Evolutionary conservation across 1,140 invertebrate genomes (phyloP).

Genomic region (Dufourea novaeangliae): DNA sequence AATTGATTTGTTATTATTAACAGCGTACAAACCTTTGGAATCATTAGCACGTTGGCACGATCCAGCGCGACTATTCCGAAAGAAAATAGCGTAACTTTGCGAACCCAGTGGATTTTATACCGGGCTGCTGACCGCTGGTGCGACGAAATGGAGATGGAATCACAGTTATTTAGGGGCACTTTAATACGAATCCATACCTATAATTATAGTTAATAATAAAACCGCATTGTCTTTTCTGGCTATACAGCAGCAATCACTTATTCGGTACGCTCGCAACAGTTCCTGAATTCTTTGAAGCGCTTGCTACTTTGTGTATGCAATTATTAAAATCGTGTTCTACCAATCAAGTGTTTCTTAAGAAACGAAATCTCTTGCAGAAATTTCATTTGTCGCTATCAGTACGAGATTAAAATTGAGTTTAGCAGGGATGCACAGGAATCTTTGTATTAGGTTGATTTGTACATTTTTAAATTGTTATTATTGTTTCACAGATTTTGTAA

Average conservation of each 20-base stretch:
- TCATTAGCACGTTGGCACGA: slow-evolving; percentile 71
- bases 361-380: neutral
- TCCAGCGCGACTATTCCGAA: slow-evolving; percentile 63
- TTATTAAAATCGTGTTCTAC: neutral
- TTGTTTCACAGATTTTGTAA: too few species aligned
- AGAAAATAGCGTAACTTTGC: slow-evolving; percentile 68
- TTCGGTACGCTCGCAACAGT: slow-evolving; percentile 35
- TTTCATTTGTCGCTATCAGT: too few species aligned
- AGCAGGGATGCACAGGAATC: too few species aligned
- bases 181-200: slow-evolving; percentile 74
- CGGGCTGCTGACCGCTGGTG: slow-evolving; percentile 57
- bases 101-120: slow-evolving; percentile 73
- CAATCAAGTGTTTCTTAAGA: neutral
- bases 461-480: too few species aligned
- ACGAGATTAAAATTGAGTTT: too few species aligned
- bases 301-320: neutral
- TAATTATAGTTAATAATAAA: slow-evolving; percentile 80
- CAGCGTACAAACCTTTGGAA: slow-evolving; percentile 70
- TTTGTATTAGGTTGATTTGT: too few species aligned
- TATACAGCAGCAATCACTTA: slow-evolving; percentile 52
- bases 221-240: slow-evolving; percentile 77
- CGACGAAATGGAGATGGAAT: slow-evolving; percentile 73
- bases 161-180: slow-evolving; percentile 74
- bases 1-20: too few species aligned
- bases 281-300: slow-evolving; percentile 32